Conservation (phyloP, 2,888 invertebrate species). For the Gandaritis pyraliata region DNA sequence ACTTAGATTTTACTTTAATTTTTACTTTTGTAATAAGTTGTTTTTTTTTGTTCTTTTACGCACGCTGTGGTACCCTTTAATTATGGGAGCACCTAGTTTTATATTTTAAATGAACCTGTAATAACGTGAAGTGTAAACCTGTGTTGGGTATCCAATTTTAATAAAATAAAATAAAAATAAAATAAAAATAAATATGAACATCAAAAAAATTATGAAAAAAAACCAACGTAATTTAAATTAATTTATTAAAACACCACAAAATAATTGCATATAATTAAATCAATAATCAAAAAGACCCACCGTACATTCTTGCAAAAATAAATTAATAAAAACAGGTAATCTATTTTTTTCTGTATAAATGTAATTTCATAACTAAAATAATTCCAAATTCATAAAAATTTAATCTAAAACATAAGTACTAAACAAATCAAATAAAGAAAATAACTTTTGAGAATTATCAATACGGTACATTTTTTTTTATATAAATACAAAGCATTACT, state of each 20-base stretch:
- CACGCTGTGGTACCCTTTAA: too few relatives aligned
- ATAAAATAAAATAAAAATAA: too few relatives aligned
- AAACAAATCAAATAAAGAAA: conserved; percentile 23
- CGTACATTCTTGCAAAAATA: conserved; percentile 9
- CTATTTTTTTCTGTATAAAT: background rate
- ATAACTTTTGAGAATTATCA: conserved; percentile 4
- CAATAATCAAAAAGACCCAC: conserved; percentile 11
- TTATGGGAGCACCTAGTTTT: too few relatives aligned
- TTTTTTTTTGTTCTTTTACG: too few relatives aligned
- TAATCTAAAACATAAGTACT: conserved; percentile 32
- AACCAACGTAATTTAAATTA: conserved; percentile 20
- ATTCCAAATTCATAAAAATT: conserved; percentile 20
- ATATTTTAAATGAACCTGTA: too few relatives aligned
- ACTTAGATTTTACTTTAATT: too few relatives aligned
- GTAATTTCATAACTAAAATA: conserved; percentile 1
- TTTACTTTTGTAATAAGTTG: too few relatives aligned
- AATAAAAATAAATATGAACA: background rate
- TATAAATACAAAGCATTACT: conserved; percentile 2
- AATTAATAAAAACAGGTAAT: conserved; percentile 9
- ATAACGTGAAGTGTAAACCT: too few relatives aligned
- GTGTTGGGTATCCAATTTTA: too few relatives aligned
- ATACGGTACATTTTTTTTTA: conserved; percentile 6
- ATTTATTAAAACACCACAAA: conserved; percentile 28
- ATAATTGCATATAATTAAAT: conserved; percentile 11
- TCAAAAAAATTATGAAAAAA: conserved; percentile 1